A percentile compares a stretch with the other conserved stretches of the same genome.
Evolutionary conservation across 2,888 invertebrate species (phyloP).

Genomic region (Hoplodrina ambigua): DNA sequence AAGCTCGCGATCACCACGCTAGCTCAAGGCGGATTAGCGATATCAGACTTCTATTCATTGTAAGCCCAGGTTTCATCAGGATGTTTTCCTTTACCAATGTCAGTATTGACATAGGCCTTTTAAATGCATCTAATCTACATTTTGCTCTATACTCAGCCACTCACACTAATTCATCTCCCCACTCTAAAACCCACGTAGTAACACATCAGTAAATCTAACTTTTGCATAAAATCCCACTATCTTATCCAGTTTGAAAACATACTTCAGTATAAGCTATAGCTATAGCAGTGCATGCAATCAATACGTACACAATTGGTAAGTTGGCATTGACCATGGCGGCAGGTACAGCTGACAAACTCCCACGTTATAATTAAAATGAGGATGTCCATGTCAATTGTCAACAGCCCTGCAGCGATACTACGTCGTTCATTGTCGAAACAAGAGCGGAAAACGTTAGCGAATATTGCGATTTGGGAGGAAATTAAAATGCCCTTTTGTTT

Average conservation of each 20-base stretch:
- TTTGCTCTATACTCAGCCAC: neutral
- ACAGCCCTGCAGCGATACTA: neutral
- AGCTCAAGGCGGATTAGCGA: too few relatives aligned
- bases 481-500: constrained; percentile 7
- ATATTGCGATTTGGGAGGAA: neutral
- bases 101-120: neutral
- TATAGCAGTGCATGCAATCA: constrained; percentile 16
- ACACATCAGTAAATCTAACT: neutral
- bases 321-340: constrained; percentile 34
- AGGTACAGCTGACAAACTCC: constrained; percentile 19
- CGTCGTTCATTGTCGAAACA: neutral
- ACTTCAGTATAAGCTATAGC: neutral
- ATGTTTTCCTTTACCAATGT: too few relatives aligned
- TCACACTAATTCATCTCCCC: neutral
- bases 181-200: neutral
- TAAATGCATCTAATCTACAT: neutral
- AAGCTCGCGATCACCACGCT: too few relatives aligned
- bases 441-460: neutral
- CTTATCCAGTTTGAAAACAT: neutral
- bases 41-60: too few relatives aligned
- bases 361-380: constrained; percentile 31
- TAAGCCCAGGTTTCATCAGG: too few relatives aligned
- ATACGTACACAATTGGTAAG: constrained; percentile 8
- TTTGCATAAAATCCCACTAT: neutral
- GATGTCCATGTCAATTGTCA: constrained; percentile 12